These are phyloP conservation scores for Bombus confusus DNA, from an alignment of 1,140 invertebrate genomes.

Conservation along the genomic window DNA sequence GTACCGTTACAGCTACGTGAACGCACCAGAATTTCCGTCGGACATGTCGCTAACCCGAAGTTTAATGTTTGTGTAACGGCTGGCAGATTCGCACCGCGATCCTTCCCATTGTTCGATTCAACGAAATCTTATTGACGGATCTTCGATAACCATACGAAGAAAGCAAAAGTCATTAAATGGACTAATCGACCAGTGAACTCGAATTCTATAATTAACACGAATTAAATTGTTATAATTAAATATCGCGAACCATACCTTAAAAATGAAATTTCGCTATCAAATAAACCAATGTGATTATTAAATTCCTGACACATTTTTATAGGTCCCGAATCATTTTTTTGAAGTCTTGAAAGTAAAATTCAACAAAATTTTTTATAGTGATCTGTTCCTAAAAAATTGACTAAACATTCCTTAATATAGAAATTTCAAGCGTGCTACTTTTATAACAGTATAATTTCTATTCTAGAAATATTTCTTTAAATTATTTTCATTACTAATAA, in stretches of 20 bases:
- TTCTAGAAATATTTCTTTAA: too few species aligned
- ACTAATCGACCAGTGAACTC: not conserved
- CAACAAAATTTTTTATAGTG: not conserved
- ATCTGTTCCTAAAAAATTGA: not conserved
- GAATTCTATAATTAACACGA: not conserved
- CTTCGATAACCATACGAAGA: not conserved
- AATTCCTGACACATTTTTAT: not conserved
- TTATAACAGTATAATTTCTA: too few species aligned
- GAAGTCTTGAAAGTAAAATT: not conserved
- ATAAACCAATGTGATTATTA: too few species aligned
- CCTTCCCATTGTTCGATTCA: constrained; percentile 13
- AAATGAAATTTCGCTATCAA: not conserved
- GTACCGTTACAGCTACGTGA: constrained; percentile 75
- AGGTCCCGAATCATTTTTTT: not conserved
- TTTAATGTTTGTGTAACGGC: constrained; percentile 58
- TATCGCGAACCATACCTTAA: not conserved
- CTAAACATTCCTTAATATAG: too few species aligned
- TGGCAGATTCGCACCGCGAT: not conserved
- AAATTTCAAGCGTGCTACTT: too few species aligned
- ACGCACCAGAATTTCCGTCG: constrained; percentile 34
- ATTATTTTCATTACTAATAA: too few species aligned
- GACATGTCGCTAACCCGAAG: constrained; percentile 25
- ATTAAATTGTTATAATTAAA: not conserved
- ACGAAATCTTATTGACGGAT: not conserved
- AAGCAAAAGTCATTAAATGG: not conserved